Evolutionary conservation across 2,113 vertebrate genomes (phyloP), one percentile per base, ranked within the genome.

Genomic region (Argyrosomus japonicus): DNA sequence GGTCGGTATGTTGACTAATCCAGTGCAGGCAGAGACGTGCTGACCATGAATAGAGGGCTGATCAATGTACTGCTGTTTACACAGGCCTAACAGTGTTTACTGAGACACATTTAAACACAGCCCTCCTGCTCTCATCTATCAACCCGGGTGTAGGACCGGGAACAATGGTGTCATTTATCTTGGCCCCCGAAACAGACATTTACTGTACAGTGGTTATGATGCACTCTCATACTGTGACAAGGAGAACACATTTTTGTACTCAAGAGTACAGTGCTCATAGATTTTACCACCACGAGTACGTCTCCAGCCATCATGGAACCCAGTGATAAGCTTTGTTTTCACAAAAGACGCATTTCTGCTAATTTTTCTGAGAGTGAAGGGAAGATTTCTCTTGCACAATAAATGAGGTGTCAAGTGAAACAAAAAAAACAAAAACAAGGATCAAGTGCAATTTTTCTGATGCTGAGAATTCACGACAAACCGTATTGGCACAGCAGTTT

Each of bases 1-100:
- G 84, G 78, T 86, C 63, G 74, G 88, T 86, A 63, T 93, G 87
- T 92, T 89, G 88, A 93, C 93, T 95, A 94, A 95, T 94, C 94
- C 93, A 94, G 92, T 94, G 83, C 85, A 88, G 88, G 78, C 78
- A 36, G 79, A 93, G 89, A 93, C 89, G 88, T 87, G 89, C 89
- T 92, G 92, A 91, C 93, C 89, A 92, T 93, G 90, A 95, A 93
- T 89, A 91, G 87, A 88, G 83, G 87, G 65, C 75, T 91, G 83
- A 94, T 95, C 94, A 91, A 95, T 95, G 92, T 56, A 36, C 75
- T 72, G 77, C 81, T 94, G 94, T 95, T 95, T 92, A 88, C 92
- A 91, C 79, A 84, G 79, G 88, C 89, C 95, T 93, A 93, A 93
- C 77, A 77, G 67, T 95, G 94, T 95, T 95, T 95, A 88, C 94